Conservation (phyloP, 2,797 vertebrate species). For the Podarcis siculus region DNA sequence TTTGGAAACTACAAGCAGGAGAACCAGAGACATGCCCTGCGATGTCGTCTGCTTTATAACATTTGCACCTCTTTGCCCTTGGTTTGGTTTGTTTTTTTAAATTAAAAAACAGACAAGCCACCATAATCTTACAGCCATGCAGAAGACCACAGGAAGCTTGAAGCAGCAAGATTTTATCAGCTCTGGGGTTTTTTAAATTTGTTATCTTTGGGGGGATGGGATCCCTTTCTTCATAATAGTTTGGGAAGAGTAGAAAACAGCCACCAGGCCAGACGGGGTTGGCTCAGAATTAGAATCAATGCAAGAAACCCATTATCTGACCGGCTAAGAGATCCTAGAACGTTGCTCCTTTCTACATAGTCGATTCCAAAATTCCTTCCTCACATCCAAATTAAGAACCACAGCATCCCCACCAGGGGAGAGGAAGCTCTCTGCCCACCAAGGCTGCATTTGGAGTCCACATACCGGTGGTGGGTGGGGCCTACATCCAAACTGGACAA, state of each 20-base stretch:
- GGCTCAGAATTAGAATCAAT: neutral
- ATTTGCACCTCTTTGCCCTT: neutral
- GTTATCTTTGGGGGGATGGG: neutral
- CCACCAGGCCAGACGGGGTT: neutral
- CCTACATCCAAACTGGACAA: too few species aligned
- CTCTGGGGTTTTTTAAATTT: neutral
- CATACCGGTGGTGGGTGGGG: too few species aligned
- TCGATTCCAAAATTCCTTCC: neutral
- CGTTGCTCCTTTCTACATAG: neutral
- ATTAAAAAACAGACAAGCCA: neutral
- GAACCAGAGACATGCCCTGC: slow-evolving; percentile 56
- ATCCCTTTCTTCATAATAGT: neutral
- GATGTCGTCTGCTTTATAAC: neutral
- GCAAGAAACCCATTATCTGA: too few species aligned
- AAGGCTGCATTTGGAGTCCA: too few species aligned
- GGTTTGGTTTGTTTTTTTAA: neutral
- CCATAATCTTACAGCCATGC: neutral
- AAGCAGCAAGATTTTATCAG: neutral
- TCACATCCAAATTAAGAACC: neutral
- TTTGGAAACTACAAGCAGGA: slow-evolving; percentile 72
- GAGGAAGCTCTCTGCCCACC: too few species aligned
- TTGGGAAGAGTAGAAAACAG: neutral
- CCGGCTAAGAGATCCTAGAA: too few species aligned
- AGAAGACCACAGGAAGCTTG: neutral
- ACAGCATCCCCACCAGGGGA: neutral